Evolutionary conservation across 2,113 vertebrate species (phyloP).

Genomic region (Pteruthius melanotis): DNA sequence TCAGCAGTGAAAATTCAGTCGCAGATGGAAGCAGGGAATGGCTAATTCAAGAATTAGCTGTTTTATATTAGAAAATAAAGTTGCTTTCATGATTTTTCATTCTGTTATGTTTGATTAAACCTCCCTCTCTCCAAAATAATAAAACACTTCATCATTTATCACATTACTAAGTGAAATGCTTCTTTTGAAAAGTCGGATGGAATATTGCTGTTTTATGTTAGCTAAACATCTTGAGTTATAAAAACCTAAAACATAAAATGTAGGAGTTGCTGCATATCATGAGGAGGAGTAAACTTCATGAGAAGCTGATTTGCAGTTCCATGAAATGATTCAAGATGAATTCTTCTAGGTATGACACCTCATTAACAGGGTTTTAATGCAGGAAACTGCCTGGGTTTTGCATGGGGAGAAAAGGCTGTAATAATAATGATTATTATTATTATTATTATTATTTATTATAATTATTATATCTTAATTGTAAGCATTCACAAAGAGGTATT

Average conservation of each 20-base stretch:
- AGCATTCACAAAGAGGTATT: background rate
- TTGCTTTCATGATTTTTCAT: background rate
- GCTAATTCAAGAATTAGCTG: background rate
- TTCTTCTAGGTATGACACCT: background rate
- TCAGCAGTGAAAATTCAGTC: slow-evolving; percentile 40
- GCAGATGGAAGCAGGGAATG: background rate
- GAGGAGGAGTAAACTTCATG: slow-evolving; percentile 3
- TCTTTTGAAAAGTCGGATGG: background rate
- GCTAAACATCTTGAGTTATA: background rate
- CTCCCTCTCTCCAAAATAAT: background rate
- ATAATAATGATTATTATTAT: background rate
- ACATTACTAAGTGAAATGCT: background rate
- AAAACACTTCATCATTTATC: background rate
- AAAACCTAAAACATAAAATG: background rate
- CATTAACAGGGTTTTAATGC: background rate
- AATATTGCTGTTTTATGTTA: background rate
- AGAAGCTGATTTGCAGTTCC: slow-evolving; percentile 12
- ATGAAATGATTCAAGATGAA: background rate
- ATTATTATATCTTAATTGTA: background rate
- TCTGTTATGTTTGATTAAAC: background rate
- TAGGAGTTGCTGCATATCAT: background rate
- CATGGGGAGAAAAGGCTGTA: background rate
- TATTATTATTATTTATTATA: background rate
- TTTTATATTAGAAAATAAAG: background rate
- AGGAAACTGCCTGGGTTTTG: background rate